Evolutionary conservation across 2,113 vertebrate species (phyloP), one percentile per base, ranked within the genome.

Genomic region (Bubo blakistoni): DNA sequence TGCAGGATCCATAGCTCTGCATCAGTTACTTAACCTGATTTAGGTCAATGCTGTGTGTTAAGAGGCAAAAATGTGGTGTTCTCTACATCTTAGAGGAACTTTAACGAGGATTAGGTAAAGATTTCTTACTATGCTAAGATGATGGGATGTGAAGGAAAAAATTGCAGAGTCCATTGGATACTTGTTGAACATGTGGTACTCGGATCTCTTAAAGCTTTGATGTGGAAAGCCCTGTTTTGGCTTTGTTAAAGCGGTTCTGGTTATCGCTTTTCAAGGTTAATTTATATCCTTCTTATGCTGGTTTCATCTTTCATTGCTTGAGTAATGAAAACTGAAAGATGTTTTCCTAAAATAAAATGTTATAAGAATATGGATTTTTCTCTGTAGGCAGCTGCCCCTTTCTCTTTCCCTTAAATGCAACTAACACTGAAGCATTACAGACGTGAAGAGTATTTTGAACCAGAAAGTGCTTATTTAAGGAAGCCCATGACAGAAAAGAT

Each of bases 351-450:
- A 69, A n/a, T 3, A 0, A 65, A 61, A 5, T 40, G 6, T 6
- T 57, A 0, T 0, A 52, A 79, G 40, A 66, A 3, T 12, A 15
- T 16, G 8, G 44, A 4, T 51, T 44, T 81, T 76, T 61, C 13
- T 58, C 6, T 87, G 21, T 18, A 24, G 32, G 6, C 27, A 76
- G 70, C 40, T 55, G 16, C n/a, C 83, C 46, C 54, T 62, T 47
- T 67, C 6, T 54, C 4, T 59, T 59, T 38, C 20, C 54, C 7
- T 55, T 61, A 49, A 69, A 62, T 34, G 40, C 61, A 21, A 81
- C 12, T 74, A 49, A 40, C 47, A 16, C 40, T 42, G n/a, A 62
- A 62, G 47, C 25, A 36, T 55, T 47, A 40, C 16, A 49, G 40
- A 76, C 18, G 21, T 47, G 11, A 70, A 71, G 38, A 42, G 71